phyloP scores from a whole-genome alignment of 2,888 invertebrate genomes.

The Lampropteryx suffumata region DNA sequence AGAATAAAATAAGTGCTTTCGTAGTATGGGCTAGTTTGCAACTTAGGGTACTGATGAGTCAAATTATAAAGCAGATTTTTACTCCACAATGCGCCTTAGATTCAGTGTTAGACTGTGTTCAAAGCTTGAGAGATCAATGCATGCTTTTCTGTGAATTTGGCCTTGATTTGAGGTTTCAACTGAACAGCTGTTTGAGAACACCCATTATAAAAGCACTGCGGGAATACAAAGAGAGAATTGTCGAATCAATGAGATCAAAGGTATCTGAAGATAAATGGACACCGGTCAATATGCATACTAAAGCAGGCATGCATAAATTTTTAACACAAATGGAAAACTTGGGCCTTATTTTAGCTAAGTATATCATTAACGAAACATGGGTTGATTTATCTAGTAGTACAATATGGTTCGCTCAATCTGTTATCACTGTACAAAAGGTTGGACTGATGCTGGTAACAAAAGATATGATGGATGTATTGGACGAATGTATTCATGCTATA shows the following conservation, averaged over 20 bases:
- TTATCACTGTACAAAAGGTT: constrained; percentile 88
- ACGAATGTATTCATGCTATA: constrained; percentile 87
- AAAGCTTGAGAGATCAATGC: constrained; percentile 90
- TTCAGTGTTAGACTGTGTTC: constrained; percentile 93
- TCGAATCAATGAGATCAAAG: constrained; percentile 90
- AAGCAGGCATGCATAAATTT: constrained; percentile 86
- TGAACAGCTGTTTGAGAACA: constrained; percentile 92
- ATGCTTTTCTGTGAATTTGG: constrained; percentile 85
- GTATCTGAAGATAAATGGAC: constrained; percentile 93
- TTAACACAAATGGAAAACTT: constrained; percentile 87
- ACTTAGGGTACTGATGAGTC: constrained; percentile 89
- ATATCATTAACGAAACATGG: constrained; percentile 85
- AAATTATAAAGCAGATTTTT: constrained; percentile 94
- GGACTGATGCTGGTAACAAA: constrained; percentile 89
- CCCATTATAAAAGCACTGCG: constrained; percentile 89
- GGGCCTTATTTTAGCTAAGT: constrained; percentile 86
- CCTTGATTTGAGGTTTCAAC: constrained; percentile 94
- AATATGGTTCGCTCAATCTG: constrained; percentile 90
- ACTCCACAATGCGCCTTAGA: constrained; percentile 93
- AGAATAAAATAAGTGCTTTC: constrained; percentile 85
- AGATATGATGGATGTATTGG: constrained; percentile 88
- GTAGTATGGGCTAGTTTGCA: constrained; percentile 96
- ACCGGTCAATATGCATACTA: constrained; percentile 90
- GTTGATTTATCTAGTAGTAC: constrained; percentile 91
- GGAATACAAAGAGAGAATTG: constrained; percentile 90